phyloP scores from a whole-genome alignment of 2,888 invertebrate species.

The Xanthia togata region DNA sequence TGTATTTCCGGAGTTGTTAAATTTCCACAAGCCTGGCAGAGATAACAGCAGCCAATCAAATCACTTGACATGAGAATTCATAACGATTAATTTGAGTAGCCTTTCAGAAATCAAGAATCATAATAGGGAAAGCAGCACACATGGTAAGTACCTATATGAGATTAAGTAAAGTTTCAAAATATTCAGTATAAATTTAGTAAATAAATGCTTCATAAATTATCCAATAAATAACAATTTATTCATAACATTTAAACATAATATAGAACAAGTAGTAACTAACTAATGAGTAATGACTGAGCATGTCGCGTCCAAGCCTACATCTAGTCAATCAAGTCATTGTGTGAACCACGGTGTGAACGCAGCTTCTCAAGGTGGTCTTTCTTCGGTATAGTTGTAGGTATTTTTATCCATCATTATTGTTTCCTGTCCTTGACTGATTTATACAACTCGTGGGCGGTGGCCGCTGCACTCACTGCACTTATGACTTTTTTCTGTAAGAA shows the following conservation, averaged over 20 bases:
- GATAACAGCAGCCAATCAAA: background rate
- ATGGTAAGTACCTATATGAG: background rate
- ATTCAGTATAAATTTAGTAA: background rate
- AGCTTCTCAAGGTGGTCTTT: background rate
- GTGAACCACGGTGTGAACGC: no score
- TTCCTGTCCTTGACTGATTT: slow-evolving; percentile 16
- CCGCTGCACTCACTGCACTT: background rate
- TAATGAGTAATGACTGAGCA: no score
- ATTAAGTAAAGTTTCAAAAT: background rate
- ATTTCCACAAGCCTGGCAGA: background rate
- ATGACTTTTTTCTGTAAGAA: slow-evolving; percentile 9
- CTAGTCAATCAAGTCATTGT: no score
- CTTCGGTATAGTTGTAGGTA: no score
- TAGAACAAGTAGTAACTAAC: background rate
- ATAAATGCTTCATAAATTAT: no score
- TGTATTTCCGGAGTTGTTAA: no score
- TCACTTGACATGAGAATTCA: background rate
- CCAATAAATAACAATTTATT: background rate
- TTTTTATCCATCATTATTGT: background rate
- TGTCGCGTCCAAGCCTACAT: no score
- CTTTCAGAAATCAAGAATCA: background rate
- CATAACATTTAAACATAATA: no score
- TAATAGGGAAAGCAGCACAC: background rate
- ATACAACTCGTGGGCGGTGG: slow-evolving; percentile 7
- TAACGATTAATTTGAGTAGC: background rate